Percentiles rank a stretch among this genome's conserved stretches.
phyloP scores from a whole-genome alignment of 2,888 invertebrate species.

The Polymixis flavicincta region DNA sequence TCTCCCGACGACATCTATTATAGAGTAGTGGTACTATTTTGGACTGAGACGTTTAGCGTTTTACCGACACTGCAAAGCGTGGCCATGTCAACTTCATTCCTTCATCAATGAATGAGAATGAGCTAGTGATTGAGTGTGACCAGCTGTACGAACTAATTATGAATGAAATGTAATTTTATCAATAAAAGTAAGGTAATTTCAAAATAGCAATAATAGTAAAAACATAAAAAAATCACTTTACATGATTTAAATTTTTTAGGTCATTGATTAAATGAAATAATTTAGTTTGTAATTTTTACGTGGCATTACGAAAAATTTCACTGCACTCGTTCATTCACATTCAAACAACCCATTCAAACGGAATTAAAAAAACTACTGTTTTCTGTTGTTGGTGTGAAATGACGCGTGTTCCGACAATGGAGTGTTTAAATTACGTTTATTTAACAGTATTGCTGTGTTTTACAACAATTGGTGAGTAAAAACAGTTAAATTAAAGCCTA shows the following conservation, averaged over 20 bases:
- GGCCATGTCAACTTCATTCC: conserved; percentile 20
- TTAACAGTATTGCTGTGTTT: conserved; percentile 73
- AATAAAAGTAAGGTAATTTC: conserved; percentile 1
- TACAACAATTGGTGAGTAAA: conserved; percentile 77
- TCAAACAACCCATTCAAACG: conserved; percentile 64
- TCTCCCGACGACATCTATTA: conserved; percentile 36
- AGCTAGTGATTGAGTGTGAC: conserved; percentile 26
- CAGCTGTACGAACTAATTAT: neutral
- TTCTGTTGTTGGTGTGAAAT: conserved; percentile 45
- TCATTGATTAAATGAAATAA: no score
- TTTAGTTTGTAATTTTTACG: neutral
- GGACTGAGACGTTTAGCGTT: neutral
- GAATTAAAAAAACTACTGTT: conserved; percentile 38
- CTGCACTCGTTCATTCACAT: conserved; percentile 43
- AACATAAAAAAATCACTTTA: no score
- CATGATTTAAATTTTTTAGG: no score
- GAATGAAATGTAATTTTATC: neutral
- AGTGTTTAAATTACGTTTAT: conserved; percentile 72
- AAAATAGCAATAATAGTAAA: neutral
- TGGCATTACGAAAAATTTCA: neutral
- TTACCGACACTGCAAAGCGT: conserved; percentile 9
- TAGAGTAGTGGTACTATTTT: conserved; percentile 18
- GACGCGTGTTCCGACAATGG: conserved; percentile 71
- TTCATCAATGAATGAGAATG: neutral
- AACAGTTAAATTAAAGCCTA: neutral